Base-by-base conservation (phyloP, 2,113 vertebrate genomes). In the Erpornis zantholeuca region DNA sequence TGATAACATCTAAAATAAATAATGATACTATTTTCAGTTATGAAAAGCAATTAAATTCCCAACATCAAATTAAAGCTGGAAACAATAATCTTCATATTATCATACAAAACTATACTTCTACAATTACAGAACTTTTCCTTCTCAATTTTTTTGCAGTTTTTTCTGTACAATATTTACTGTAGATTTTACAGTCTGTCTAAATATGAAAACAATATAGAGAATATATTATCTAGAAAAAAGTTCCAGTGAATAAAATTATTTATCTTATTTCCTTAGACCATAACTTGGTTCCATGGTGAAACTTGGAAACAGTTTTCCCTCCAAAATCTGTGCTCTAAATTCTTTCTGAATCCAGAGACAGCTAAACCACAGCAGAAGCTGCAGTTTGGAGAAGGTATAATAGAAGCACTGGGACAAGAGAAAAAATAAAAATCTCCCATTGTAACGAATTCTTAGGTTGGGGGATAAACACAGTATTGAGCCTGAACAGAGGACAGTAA, bases 401-500 rank as follows among this genome's bases (percentile, higher is more conserved):
- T 40, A 95, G 83, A 86, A 96, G 81, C 81, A 91, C 76, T 28
- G 94, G 95, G 93, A 92, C 91, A 97, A 97, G 86, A 95, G 95
- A 91, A 91, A 97, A 90, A 80, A 97, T 10, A 97, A 96, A 96
- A 96, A 92, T 96, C 66, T 94, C 66, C 84, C 83, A 86, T 89
- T 90, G 63, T 95, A 96, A 95, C 0, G 7, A 87, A 87, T 96
- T 97, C 96, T 96, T 96, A 92, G 85, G 90, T 92, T 97, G 86
- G 70, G 92, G 89, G 94, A 94, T 95, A 97, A 77, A 98, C 96
- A 97, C 53, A 92, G 93, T 95, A 97, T 87, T 96, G 81, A 98
- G 94, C 80, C 77, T 97, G 97, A 97, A 97, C 87, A 94, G 47
- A 95, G 88, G 88, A 97, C 72, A 97, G 94, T 97, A 96, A 97